A percentile compares a stretch with the other conserved stretches of the same genome.
phyloP scores from a whole-genome alignment of 2,113 vertebrate species.

The Anguilla japonica region DNA sequence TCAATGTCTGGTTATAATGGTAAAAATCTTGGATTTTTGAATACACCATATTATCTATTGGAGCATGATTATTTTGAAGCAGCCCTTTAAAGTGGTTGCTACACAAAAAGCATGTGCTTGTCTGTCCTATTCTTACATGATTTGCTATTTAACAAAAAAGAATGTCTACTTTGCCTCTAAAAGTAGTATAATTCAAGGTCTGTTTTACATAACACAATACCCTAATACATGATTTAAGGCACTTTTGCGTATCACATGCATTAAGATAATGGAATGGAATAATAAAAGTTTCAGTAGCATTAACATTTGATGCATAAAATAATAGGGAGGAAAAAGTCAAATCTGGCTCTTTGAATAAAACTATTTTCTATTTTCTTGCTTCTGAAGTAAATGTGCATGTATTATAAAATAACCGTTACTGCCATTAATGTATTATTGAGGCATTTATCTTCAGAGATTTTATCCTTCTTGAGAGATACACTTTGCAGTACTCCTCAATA shows the following conservation, averaged over 20 bases:
- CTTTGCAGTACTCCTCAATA: neutral
- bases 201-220: slow-evolving; percentile 67
- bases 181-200: slow-evolving; percentile 50
- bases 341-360: slow-evolving; percentile 45
- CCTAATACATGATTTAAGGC: slow-evolving; percentile 74
- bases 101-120: neutral
- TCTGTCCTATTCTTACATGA: slow-evolving; percentile 26
- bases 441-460: slow-evolving; percentile 49
- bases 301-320: slow-evolving; percentile 73
- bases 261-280: slow-evolving; percentile 69
- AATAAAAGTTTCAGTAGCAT: slow-evolving; percentile 73
- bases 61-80: neutral
- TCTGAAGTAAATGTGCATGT: slow-evolving; percentile 51
- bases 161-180: slow-evolving; percentile 41
- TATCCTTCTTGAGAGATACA: slow-evolving; percentile 22
- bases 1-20: too few species aligned
- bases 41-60: neutral
- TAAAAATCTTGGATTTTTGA: too few species aligned
- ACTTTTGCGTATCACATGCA: slow-evolving; percentile 60
- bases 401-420: slow-evolving; percentile 49
- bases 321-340: slow-evolving; percentile 54
- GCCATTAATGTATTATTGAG: slow-evolving; percentile 61
- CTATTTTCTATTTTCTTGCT: slow-evolving; percentile 34
- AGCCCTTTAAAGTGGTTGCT: neutral
- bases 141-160: slow-evolving; percentile 43